phyloP scores from a whole-genome alignment of 2,113 vertebrate genomes.

The Oreochromis tanganicae region DNA sequence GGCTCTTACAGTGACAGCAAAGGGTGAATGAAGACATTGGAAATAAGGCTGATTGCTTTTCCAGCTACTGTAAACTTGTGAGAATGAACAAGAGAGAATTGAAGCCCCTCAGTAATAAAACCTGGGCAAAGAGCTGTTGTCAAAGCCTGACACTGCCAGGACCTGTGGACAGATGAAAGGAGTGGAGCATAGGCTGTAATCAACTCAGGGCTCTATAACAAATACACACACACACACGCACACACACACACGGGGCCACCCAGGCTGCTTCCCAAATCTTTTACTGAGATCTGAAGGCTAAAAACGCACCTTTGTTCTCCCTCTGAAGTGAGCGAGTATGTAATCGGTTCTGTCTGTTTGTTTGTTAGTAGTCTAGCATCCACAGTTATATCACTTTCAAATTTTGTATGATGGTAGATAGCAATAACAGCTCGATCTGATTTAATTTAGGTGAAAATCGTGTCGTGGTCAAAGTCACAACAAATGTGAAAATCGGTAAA shows the following conservation, averaged over 20 bases:
- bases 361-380: neutral
- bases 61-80: neutral
- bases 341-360: neutral
- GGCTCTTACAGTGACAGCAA: neutral
- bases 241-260: neutral
- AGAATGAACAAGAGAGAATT: neutral
- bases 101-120: conserved; percentile 10
- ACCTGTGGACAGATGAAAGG: conserved; percentile 33
- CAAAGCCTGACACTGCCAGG: conserved; percentile 3
- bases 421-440: neutral
- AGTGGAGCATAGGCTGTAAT: conserved; percentile 28
- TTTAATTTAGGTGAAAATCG: neutral
- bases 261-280: neutral
- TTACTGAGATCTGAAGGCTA: neutral
- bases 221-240: neutral
- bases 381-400: neutral
- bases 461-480: neutral
- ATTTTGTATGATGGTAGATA: neutral
- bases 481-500: neutral
- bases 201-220: neutral
- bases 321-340: neutral
- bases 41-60: neutral
- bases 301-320: neutral
- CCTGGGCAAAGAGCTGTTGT: conserved; percentile 12
- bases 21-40: neutral